phyloP scores from a whole-genome alignment of 30 jellyfish, hydroid and myxozoan species.

The Cassiopea xamachana region DNA sequence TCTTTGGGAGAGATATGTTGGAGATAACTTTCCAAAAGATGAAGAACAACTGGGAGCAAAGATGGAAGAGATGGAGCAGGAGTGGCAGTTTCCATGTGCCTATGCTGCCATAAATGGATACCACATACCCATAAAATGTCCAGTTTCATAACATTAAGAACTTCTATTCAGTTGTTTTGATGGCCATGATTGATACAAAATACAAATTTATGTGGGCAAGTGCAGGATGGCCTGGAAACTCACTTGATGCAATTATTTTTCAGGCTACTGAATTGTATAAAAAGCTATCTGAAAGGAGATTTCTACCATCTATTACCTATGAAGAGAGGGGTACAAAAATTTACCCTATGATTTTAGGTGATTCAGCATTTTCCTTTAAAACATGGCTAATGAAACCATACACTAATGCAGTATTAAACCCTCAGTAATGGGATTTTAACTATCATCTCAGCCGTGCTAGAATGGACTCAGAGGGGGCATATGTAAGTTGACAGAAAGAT shows the following conservation, averaged over 20 bases:
- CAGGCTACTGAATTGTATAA: conserved; percentile 30
- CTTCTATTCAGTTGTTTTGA: conserved; percentile 32
- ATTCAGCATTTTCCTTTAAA: conserved; percentile 45
- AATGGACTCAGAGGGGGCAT: conserved; percentile 68
- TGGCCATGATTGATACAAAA: conserved; percentile 67
- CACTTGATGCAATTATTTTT: conserved; percentile 51
- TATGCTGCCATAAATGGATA: conserved; percentile 75
- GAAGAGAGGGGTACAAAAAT: not conserved
- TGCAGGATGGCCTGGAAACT: conserved; percentile 62
- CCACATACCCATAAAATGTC: conserved; percentile 74
- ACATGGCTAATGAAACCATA: conserved; percentile 40
- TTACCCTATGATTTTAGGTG: conserved; percentile 20
- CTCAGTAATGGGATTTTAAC: conserved; percentile 29
- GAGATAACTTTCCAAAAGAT: conserved; percentile 26
- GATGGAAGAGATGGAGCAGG: conserved; percentile 48
- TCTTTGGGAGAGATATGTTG: conserved; percentile 46
- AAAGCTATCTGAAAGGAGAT: not conserved
- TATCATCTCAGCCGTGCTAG: conserved; percentile 54
- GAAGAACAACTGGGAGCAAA: conserved; percentile 26
- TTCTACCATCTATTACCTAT: not conserved
- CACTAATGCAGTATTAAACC: conserved; percentile 20
- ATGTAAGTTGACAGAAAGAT: conserved; percentile 27
- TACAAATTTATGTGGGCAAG: conserved; percentile 47
- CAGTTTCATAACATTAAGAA: conserved; percentile 65
- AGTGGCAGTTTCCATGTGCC: conserved; percentile 73